Conservation (phyloP, 2,113 vertebrate genomes). For the Pteronura brasiliensis region DNA sequence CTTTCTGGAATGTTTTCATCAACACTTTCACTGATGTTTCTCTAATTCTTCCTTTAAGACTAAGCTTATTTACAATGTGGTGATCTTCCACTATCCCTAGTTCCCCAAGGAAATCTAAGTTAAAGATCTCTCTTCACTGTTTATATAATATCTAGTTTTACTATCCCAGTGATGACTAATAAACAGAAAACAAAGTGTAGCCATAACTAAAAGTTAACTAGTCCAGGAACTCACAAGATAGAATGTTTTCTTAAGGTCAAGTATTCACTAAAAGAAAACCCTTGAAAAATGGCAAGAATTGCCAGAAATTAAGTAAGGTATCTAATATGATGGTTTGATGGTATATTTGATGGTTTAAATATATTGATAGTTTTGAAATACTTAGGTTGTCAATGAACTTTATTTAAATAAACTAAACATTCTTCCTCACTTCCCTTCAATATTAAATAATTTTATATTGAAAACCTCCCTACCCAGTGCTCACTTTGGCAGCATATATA, state of each 20-base stretch:
- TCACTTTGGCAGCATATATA: neutral
- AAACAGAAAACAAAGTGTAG: neutral
- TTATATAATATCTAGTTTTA: neutral
- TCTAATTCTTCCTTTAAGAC: neutral
- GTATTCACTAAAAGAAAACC: neutral
- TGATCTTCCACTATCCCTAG: neutral
- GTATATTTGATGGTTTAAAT: neutral
- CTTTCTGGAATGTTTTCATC: neutral
- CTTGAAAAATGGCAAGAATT: neutral
- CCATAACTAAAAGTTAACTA: neutral
- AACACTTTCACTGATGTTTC: neutral
- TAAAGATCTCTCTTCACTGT: neutral
- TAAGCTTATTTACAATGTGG: neutral
- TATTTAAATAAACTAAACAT: neutral
- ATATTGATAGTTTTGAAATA: neutral
- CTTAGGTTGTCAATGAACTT: neutral
- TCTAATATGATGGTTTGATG: neutral
- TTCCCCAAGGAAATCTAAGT: neutral
- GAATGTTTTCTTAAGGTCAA: neutral
- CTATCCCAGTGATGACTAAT: neutral
- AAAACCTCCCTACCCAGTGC: neutral
- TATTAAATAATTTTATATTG: neutral
- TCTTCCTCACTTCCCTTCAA: neutral
- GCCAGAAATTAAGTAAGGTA: neutral
- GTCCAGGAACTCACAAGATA: neutral